Conservation (phyloP, 2,888 invertebrate genomes). For the Notodonta dromedarius region DNA sequence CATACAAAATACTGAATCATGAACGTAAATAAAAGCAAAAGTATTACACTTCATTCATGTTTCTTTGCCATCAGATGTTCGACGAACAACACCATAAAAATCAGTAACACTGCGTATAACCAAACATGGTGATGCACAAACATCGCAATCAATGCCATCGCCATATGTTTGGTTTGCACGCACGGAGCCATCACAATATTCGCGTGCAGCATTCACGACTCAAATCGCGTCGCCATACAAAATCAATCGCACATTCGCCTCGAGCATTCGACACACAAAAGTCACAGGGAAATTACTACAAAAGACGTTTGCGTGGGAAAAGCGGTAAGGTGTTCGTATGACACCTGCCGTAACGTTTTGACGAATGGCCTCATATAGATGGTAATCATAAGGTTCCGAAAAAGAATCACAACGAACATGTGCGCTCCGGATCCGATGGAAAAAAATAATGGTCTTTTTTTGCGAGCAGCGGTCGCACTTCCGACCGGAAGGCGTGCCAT, state of each 20-base stretch:
- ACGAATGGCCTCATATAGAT: conserved; percentile 60
- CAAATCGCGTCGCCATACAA: conserved; percentile 25
- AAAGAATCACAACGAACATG: conserved; percentile 66
- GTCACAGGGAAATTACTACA: conserved; percentile 32
- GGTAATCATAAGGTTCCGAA: conserved; percentile 61
- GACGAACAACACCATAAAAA: neutral
- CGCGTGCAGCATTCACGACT: conserved; percentile 33
- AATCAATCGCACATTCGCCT: conserved; percentile 42
- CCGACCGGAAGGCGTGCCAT: conserved; percentile 79
- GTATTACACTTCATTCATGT: neutral
- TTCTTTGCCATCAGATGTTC: neutral
- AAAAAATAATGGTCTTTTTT: conserved; percentile 54
- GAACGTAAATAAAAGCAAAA: conserved; percentile 1
- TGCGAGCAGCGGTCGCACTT: conserved; percentile 77
- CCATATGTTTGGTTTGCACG: conserved; percentile 12
- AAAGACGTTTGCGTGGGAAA: conserved; percentile 67
- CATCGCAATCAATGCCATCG: conserved; percentile 17
- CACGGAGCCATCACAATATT: conserved; percentile 32
- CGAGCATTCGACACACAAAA: conserved; percentile 42
- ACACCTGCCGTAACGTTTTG: conserved; percentile 70
- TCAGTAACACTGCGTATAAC: neutral
- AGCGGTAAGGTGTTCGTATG: conserved; percentile 62
- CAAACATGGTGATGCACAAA: conserved; percentile 19
- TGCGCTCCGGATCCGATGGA: conserved; percentile 65
- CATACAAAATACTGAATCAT: too few species aligned